Conservation (phyloP, 2,113 vertebrate genomes). For the Noctilio leporinus region DNA sequence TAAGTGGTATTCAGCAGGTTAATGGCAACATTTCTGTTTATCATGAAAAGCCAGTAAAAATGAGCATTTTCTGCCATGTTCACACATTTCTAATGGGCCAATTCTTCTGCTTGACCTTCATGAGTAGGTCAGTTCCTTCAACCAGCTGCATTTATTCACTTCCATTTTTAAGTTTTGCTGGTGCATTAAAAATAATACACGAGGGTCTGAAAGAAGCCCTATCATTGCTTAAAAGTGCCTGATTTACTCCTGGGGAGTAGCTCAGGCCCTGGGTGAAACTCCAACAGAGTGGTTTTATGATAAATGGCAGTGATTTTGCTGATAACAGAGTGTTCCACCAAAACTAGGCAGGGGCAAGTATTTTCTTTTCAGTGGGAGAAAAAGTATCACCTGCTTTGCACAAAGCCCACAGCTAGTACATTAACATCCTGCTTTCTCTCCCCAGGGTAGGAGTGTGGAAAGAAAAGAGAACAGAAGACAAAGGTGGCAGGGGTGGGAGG, state of each 20-base stretch:
- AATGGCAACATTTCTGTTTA: neutral
- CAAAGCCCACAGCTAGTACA: neutral
- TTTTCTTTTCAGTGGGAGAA: neutral
- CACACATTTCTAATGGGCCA: conserved; percentile 36
- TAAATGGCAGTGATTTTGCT: conserved; percentile 13
- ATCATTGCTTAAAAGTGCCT: neutral
- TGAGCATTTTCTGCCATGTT: conserved; percentile 12
- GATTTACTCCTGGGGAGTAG: neutral
- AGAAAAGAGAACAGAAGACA: neutral
- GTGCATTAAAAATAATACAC: conserved; percentile 14
- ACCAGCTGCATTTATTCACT: conserved; percentile 15
- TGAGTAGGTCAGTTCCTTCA: neutral
- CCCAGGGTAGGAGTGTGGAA: neutral
- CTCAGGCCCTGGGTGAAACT: neutral
- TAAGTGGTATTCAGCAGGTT: neutral
- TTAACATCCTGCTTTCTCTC: neutral
- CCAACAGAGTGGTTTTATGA: neutral
- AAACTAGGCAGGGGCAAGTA: neutral
- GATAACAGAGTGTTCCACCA: conserved; percentile 1
- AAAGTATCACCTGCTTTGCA: neutral
- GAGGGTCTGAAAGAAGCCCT: neutral
- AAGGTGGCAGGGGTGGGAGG: too few relatives aligned
- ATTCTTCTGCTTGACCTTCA: neutral
- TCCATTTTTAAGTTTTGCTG: conserved; percentile 35
- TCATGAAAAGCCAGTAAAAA: conserved; percentile 15